Evolutionary conservation across 2,888 invertebrate species (phyloP), one percentile per base, ranked within the genome.

Genomic region (Sphaerophoria rueppellii): DNA sequence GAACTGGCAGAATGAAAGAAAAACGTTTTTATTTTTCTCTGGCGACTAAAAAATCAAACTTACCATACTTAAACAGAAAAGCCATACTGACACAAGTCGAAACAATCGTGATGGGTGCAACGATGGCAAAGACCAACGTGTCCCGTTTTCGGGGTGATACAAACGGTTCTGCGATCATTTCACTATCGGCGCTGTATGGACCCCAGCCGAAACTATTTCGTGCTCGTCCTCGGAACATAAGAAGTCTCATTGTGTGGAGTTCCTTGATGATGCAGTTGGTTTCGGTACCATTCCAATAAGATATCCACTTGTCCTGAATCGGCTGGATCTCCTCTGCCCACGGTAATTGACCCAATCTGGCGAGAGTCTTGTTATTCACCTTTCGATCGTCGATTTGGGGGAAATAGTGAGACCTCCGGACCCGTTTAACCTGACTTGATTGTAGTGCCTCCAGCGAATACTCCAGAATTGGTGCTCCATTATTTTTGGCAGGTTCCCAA

Each of bases 161-260:
- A 78, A 89, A 91, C 3, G 91, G 91, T 32, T 92, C 91, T 2
- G 89, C 89, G 3, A 92, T 89, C 9, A 94, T 93, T 40, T 93
- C 93, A 87, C 95, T 96, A 65, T 93, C 92, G 87, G 93, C 92
- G 86, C 97, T 97, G 90, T 95, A 95, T 14, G 94, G 93, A 79
- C 98, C 96, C 95, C 96, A 96, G 32, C 98, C 98, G 90, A 96
- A 95, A 4, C 93, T 92, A 91, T 98, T 98, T 76, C 93, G 93
- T 0, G 98, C 97, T 82, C 95, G 94, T 61, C 97, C 96, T 9
- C 96, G 93, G 89, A 97, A 97, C 71, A 93, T 92, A 88, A 96
- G 95, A 63, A 94, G 93, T 34, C 93, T 92, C 78, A 94, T 94
- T 32, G 93, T 93, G 71, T 93, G 93, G 69, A 91, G 70, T 14